A percentile compares a stretch with the other conserved stretches of the same genome.
Evolutionary conservation across 2,797 vertebrate species (phyloP).

Genomic region (Lophura swinhoii): DNA sequence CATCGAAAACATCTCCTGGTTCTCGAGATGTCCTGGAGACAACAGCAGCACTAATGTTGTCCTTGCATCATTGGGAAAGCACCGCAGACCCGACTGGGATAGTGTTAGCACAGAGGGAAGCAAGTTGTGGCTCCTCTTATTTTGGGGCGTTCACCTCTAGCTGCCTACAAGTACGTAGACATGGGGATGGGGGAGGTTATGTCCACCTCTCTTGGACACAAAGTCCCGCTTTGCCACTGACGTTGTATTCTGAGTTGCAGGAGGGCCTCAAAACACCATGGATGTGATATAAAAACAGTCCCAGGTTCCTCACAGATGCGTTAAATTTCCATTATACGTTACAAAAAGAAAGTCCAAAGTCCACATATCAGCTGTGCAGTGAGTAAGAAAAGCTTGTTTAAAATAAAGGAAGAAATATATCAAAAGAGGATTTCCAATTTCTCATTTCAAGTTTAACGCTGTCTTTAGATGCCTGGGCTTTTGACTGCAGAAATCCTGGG

Average conservation of each 20-base stretch:
- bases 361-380: accelerated
- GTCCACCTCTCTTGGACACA: background rate
- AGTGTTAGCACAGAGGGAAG: no score
- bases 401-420: background rate
- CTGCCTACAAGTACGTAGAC: background rate
- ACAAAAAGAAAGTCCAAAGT: background rate
- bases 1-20: no score
- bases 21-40: no score
- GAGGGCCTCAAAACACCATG: no score
- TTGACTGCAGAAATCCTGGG: background rate
- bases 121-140: no score
- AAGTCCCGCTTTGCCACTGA: background rate
- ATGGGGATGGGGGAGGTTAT: background rate
- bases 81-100: no score
- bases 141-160: background rate
- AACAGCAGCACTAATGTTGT: no score
- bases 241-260: background rate
- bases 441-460: background rate
- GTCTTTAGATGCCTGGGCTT: background rate
- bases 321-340: background rate
- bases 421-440: background rate
- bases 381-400: background rate
- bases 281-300: background rate
- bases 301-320: background rate
- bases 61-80: no score